Percentiles rank a stretch among this genome's conserved stretches.
phyloP scores from a whole-genome alignment of 2,888 invertebrate species.

The Brachyptera risi region DNA sequence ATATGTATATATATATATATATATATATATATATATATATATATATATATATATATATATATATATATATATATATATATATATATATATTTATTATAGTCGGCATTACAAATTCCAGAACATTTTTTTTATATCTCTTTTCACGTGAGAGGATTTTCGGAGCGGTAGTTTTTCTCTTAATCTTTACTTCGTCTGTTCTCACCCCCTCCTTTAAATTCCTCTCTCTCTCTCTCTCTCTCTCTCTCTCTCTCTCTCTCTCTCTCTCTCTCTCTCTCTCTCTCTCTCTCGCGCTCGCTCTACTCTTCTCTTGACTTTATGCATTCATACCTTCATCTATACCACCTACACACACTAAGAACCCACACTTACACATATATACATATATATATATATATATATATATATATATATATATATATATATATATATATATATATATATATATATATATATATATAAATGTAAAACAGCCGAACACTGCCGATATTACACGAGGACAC shows the following conservation, averaged over 20 bases:
- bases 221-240: slow-evolving; percentile 13
- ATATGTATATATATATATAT: too few species aligned
- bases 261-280: slow-evolving; percentile 18
- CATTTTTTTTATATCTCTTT: background rate
- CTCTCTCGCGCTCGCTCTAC: too few species aligned
- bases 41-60: background rate
- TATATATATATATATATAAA: too few species aligned
- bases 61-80: background rate
- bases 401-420: too few species aligned
- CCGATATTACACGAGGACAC: too few species aligned
- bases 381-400: too few species aligned
- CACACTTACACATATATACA: background rate
- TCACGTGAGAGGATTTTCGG: background rate
- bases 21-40: background rate
- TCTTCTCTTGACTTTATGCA: too few species aligned
- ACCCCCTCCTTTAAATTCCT: slow-evolving; percentile 26
- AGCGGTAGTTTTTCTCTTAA: background rate
- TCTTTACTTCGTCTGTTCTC: slow-evolving; percentile 6
- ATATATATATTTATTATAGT: background rate
- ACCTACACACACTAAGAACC: background rate
- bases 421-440: too few species aligned
- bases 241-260: slow-evolving; percentile 21
- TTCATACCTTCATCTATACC: too few species aligned
- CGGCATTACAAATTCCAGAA: background rate
- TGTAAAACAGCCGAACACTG: too few species aligned